Percentiles rank a stretch among this genome's conserved stretches.
These are phyloP conservation scores for Atta texana DNA, from an alignment of 1,140 invertebrate genomes.

Conservation along the genomic window DNA sequence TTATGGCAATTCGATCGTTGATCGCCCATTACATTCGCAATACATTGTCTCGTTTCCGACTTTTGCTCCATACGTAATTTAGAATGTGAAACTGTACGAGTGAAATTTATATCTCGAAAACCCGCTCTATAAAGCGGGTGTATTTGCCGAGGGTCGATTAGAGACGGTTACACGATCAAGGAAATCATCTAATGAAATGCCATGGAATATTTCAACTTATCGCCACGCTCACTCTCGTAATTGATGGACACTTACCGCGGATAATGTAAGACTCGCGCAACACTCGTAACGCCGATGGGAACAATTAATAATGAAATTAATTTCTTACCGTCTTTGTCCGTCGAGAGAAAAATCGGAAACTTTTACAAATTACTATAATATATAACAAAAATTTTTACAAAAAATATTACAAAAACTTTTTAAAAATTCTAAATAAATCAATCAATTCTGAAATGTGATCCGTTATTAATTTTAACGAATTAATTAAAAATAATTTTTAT, in stretches of 20 bases:
- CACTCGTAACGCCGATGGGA: background rate
- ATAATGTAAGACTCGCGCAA: conserved; percentile 54
- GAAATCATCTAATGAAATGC: conserved; percentile 53
- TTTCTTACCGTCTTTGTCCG: background rate
- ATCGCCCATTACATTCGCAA: conserved; percentile 29
- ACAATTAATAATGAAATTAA: conserved; percentile 23
- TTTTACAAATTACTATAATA: background rate
- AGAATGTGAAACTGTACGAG: conserved; percentile 44
- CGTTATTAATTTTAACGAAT: background rate
- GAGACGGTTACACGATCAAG: conserved; percentile 47
- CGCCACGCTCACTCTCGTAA: conserved; percentile 41
- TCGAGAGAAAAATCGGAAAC: background rate
- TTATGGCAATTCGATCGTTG: conserved; percentile 48
- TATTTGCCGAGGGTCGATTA: conserved; percentile 53
- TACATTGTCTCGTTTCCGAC: conserved; percentile 57
- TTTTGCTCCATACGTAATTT: conserved; percentile 47
- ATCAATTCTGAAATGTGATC: background rate
- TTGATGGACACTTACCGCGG: conserved; percentile 53
- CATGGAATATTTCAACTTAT: conserved; percentile 57
- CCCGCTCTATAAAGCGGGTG: conserved; percentile 26
- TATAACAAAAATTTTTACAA: background rate
- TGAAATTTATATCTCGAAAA: conserved; percentile 48
- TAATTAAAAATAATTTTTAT: conserved; percentile 3
- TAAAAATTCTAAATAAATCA: background rate
- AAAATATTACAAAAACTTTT: background rate